phyloP scores from a whole-genome alignment of 2,797 vertebrate genomes.

The Erithacus rubecula region DNA sequence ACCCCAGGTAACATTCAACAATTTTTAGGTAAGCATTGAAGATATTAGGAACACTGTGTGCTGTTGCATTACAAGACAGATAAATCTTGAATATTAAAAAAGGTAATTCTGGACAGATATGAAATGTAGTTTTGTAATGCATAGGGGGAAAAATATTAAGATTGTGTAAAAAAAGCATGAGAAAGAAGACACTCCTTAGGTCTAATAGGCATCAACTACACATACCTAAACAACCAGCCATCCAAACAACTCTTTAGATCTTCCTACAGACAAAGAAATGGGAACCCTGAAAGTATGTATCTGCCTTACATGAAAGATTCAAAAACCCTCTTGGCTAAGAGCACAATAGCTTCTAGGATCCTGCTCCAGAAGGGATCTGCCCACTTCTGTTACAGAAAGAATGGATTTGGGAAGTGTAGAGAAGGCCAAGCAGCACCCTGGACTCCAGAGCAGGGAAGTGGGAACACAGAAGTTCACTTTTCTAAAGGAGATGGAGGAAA shows the following conservation, averaged over 20 bases:
- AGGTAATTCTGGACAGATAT: not conserved
- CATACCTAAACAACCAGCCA: not conserved
- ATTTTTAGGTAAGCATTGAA: not conserved
- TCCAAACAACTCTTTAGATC: not conserved
- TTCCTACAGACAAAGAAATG: not conserved
- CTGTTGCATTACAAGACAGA: not conserved
- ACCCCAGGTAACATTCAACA: not conserved
- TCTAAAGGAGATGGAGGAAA: not conserved
- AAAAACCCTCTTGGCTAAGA: not conserved
- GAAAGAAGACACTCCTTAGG: not conserved
- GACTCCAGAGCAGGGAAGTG: rapidly evolving
- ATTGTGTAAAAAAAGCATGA: not conserved
- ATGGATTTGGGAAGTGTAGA: rapidly evolving
- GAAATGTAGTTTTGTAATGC: not conserved
- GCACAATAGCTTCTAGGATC: not conserved
- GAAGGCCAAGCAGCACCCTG: not conserved
- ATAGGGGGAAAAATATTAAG: not conserved
- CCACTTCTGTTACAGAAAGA: not conserved
- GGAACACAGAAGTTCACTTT: not conserved
- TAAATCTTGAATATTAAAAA: not conserved
- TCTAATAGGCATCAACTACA: not conserved
- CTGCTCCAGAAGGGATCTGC: not conserved
- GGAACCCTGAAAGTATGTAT: not conserved
- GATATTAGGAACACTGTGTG: not conserved
- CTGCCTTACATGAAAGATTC: not conserved